Evolutionary conservation across 2,888 invertebrate species (phyloP), one percentile per base, ranked within the genome.

Genomic region (Rhagium mordax): DNA sequence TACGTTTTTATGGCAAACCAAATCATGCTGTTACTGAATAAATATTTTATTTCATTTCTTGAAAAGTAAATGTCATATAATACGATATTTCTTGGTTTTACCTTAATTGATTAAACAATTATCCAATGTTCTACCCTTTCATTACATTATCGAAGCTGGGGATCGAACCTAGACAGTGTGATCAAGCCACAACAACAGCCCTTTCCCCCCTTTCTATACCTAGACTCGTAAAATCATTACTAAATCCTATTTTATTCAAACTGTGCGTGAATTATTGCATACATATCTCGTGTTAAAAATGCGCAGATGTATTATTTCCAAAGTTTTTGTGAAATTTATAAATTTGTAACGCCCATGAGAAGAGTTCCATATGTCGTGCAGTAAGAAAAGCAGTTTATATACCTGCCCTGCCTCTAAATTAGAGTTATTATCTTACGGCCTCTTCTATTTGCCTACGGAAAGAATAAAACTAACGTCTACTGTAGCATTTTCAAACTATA

Each of bases 391-490:
- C 53, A 53, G 51, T 53, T 29, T 64, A 21, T 65, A 18, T 65
- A 65, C 41, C 33, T 65, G 53, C 20, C 53, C n/a, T 65, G 53
- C 41, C 65, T 53, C 20, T 33, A 65, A 65, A 53, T 65, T 65
- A 53, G 65, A 53, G 65, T 65, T 65, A 65, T 65, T 65, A 65
- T 53, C 18, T 18, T 29, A 8, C 21, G 24, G 51, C 51, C 53
- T 51, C 49, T 49, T 64, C 64, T 64, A 64, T 64, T 64, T 51
- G 27, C 49, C 21, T 64, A 16, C 15, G 64, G 64, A 48, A 27
- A 49, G 20, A 51, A 49, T 41, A 64, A 49, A 33, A 59, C 59
- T 33, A 18, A 59, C 18, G 33, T 59, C 33, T 16, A 59, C 18
- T 59, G 59, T n/a, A 59, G 41, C 41, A 13, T 41, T 41, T 41